Conservation (phyloP, 2,797 vertebrate species). For the Agapornis canus region DNA sequence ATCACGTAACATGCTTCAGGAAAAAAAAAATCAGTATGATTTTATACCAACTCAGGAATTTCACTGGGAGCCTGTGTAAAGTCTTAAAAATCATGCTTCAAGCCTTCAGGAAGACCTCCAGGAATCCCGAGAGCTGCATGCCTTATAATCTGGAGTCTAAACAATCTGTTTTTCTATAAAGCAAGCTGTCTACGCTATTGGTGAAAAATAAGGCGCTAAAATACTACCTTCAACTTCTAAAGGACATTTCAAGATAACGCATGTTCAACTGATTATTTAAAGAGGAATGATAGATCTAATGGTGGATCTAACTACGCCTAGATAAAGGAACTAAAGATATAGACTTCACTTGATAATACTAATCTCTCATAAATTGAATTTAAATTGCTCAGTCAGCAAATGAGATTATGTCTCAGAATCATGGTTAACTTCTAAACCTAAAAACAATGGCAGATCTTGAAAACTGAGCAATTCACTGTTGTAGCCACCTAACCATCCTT, state of each 20-base stretch:
- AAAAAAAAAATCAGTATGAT: not conserved
- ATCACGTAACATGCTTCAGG: not conserved
- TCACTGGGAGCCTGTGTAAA: not conserved
- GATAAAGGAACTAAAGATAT: not conserved
- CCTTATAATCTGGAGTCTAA: not conserved
- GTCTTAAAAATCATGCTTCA: not conserved
- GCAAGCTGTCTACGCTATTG: not conserved
- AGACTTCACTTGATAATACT: not conserved
- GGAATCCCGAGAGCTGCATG: not conserved
- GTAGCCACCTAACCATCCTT: not conserved
- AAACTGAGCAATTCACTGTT: not conserved
- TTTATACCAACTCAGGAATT: conserved; percentile 21
- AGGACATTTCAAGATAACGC: not conserved
- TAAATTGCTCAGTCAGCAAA: not conserved
- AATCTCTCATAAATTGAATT: not conserved
- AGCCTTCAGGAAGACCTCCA: not conserved
- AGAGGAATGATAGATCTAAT: not conserved
- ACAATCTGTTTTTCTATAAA: not conserved
- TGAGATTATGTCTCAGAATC: not conserved
- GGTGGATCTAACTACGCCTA: not conserved
- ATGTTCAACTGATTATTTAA: not conserved
- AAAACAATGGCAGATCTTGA: not conserved
- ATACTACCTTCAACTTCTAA: not conserved
- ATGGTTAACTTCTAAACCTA: not conserved
- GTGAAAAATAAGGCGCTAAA: not conserved